Evolutionary conservation across 2,113 vertebrate genomes (phyloP).

Genomic region (Cyprinus carpio): DNA sequence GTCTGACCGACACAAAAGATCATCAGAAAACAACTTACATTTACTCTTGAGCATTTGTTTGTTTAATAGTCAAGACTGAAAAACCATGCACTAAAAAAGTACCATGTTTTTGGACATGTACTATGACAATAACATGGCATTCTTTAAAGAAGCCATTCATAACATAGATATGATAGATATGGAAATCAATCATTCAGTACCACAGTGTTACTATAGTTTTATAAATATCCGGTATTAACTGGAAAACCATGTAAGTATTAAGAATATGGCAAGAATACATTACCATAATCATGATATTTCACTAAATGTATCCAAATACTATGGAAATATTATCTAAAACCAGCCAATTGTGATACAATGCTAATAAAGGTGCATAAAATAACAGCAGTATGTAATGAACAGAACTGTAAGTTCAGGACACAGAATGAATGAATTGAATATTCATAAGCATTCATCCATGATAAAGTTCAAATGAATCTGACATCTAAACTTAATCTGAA

Average conservation of each 20-base stretch:
- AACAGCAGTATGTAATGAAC: not conserved
- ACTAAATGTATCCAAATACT: not conserved
- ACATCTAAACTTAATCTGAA: not conserved
- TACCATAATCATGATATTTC: not conserved
- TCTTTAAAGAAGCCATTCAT: not conserved
- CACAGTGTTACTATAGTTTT: not conserved
- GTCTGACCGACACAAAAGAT: constrained; percentile 8
- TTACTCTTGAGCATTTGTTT: not conserved
- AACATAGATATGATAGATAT: not conserved
- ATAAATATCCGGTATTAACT: not conserved
- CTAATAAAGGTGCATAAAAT: not conserved
- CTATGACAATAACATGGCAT: not conserved
- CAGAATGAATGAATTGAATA: not conserved
- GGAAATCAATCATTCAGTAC: not conserved
- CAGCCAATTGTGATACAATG: not conserved
- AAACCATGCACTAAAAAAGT: not conserved
- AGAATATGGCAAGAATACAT: not conserved
- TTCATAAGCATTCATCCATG: not conserved
- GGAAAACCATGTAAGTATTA: not conserved
- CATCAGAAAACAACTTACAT: not conserved
- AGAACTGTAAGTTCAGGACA: not conserved
- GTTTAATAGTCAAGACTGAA: not conserved
- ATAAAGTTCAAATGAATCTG: not conserved
- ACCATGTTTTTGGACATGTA: not conserved
- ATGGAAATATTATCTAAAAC: not conserved